A percentile compares a stretch with the other conserved stretches of the same genome.
Conservation (phyloP, 2,888 invertebrate genomes). For the Fragum whitleyi region DNA sequence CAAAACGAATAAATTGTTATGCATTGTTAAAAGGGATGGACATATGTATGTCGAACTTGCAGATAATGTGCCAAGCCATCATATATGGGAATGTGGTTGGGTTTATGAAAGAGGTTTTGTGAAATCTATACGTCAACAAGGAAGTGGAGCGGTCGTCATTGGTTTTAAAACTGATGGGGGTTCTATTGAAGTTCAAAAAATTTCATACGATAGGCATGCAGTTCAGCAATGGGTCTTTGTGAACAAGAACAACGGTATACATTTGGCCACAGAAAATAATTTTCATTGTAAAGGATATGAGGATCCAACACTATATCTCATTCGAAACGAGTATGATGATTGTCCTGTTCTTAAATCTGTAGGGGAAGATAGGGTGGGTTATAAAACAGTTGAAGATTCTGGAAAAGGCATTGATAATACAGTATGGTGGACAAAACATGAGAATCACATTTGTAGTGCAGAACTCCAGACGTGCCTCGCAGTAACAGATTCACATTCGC, state of each 20-base stretch:
- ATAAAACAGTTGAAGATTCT: constrained; percentile 1
- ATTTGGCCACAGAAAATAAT: neutral
- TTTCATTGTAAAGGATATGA: constrained; percentile 15
- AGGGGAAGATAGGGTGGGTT: constrained; percentile 2
- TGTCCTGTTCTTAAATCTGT: constrained; percentile 8
- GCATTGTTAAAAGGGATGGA: neutral
- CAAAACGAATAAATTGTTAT: neutral
- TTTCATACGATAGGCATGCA: neutral
- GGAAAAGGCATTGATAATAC: neutral
- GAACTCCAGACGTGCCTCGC: neutral
- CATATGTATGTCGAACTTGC: neutral
- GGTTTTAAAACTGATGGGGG: neutral
- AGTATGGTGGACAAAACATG: constrained; percentile 5
- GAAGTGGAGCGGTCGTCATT: neutral
- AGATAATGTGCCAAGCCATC: neutral
- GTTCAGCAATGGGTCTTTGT: neutral
- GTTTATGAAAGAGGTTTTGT: neutral
- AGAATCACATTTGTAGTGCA: constrained; percentile 10
- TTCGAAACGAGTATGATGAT: constrained; percentile 21
- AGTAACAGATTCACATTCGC: neutral
- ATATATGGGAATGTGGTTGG: neutral
- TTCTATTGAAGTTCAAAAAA: neutral
- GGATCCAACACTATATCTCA: neutral
- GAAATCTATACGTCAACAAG: neutral
- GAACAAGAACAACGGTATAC: constrained; percentile 6